These are phyloP conservation scores for Ericerus pela DNA, from an alignment of 1,140 invertebrate species.

Conservation along the genomic window DNA sequence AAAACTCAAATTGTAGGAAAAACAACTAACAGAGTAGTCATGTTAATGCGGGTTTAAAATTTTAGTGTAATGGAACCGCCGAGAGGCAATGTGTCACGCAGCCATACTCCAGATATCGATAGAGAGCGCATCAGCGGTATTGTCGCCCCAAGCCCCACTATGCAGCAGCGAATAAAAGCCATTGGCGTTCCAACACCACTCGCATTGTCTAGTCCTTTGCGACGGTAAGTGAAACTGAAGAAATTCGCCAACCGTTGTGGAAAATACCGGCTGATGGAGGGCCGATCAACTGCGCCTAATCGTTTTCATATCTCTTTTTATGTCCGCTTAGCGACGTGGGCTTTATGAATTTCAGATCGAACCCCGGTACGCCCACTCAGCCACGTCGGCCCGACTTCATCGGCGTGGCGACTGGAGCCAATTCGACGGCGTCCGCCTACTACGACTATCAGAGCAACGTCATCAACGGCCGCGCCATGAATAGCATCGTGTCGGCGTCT, in stretches of 20 bases:
- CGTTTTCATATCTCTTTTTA: too few relatives aligned
- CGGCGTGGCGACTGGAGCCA: constrained; percentile 40
- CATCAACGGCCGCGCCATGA: constrained; percentile 21
- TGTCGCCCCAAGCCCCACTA: constrained; percentile 53
- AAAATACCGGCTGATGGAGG: too few relatives aligned
- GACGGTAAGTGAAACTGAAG: constrained; percentile 50
- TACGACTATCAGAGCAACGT: constrained; percentile 34
- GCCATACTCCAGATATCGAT: constrained; percentile 52
- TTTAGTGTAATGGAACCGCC: constrained; percentile 38
- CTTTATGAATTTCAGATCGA: constrained; percentile 64
- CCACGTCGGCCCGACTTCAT: constrained; percentile 71
- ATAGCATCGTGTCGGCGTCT: background rate
- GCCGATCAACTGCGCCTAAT: too few relatives aligned
- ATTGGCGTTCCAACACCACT: constrained; percentile 75
- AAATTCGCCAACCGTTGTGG: too few relatives aligned
- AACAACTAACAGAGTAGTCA: too few relatives aligned
- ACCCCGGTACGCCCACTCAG: constrained; percentile 75
- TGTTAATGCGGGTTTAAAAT: too few relatives aligned
- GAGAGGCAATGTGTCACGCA: too few relatives aligned
- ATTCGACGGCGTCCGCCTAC: constrained; percentile 28
- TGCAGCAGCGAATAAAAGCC: constrained; percentile 77
- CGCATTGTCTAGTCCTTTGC: constrained; percentile 64
- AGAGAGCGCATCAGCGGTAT: constrained; percentile 31
- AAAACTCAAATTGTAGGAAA: too few relatives aligned
- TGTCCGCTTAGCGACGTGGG: too few relatives aligned